Evolutionary conservation across 2,113 vertebrate genomes (phyloP).

Genomic region (Actenoides hombroni): DNA sequence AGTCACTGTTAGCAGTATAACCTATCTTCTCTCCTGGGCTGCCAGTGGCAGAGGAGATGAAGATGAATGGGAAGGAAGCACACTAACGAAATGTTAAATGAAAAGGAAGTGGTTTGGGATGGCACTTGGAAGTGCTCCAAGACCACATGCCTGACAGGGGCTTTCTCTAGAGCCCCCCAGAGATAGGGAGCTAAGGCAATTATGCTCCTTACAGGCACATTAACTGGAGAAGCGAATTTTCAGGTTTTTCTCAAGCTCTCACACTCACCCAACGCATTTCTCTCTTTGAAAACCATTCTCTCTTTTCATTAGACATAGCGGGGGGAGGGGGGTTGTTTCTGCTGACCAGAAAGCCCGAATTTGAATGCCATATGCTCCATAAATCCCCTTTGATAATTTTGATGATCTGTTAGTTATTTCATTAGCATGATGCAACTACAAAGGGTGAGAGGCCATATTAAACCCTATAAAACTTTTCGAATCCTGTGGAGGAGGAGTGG

Average conservation of each 20-base stretch:
- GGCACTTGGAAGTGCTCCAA: background rate
- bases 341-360: background rate
- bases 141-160: background rate
- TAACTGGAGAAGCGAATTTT: background rate
- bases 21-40: background rate
- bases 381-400: background rate
- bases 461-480: background rate
- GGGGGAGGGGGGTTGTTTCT: background rate
- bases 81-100: background rate
- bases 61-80: background rate
- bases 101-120: conserved; percentile 2
- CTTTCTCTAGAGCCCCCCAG: background rate
- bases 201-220: background rate
- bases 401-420: conserved; percentile 43
- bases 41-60: background rate
- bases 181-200: background rate
- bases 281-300: background rate
- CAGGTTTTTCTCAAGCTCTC: background rate
- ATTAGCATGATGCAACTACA: conserved; percentile 19
- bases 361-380: background rate
- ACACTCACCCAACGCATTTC: background rate
- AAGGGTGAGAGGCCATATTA: background rate
- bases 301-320: background rate
- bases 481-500: background rate
- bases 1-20: background rate